Evolutionary conservation across 2,797 vertebrate species (phyloP).

Genomic region (Molothrus ater): DNA sequence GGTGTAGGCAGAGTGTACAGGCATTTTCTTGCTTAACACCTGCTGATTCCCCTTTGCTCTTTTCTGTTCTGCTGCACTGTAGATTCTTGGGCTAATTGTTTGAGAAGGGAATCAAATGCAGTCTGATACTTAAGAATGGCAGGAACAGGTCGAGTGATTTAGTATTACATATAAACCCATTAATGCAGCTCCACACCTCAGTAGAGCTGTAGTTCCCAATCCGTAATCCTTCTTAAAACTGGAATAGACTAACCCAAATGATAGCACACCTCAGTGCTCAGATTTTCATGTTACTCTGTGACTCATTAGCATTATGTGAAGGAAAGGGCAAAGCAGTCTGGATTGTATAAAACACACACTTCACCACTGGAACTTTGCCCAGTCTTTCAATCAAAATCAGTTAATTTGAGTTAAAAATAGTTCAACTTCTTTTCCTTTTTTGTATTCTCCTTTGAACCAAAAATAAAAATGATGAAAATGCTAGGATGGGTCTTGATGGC

Average conservation of each 20-base stretch:
- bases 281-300: neutral
- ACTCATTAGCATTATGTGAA: conserved; percentile 12
- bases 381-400: neutral
- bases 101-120: neutral
- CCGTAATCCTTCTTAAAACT: neutral
- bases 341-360: neutral
- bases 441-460: neutral
- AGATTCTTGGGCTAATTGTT: neutral
- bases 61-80: neutral
- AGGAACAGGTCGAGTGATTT: neutral
- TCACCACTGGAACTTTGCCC: neutral
- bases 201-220: neutral
- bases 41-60: neutral
- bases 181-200: conserved; percentile 34
- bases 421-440: neutral
- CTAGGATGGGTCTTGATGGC: neutral
- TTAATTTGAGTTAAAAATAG: neutral
- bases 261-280: neutral
- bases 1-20: neutral
- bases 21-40: neutral
- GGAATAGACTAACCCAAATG: neutral
- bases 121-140: neutral
- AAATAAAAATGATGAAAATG: neutral
- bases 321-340: conserved; percentile 12
- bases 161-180: neutral